Percentiles rank a stretch among this genome's conserved stretches.
Conservation (phyloP, 2,888 invertebrate genomes). For the Scaeva pyrastri region DNA sequence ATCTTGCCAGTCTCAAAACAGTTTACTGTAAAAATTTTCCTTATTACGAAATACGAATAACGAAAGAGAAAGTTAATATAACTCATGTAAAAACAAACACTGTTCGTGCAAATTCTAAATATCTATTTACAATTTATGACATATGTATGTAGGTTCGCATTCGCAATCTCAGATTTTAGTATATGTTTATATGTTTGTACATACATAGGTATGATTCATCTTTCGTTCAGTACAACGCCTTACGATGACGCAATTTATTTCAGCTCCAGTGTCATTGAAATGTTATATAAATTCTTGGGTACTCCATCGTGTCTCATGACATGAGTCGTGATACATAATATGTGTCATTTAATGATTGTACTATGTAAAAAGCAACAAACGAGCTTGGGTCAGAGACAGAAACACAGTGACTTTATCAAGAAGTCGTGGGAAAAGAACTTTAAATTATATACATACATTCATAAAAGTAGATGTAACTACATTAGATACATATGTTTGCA, state of each 20-base stretch:
- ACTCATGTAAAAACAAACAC: too few species aligned
- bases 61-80: too few species aligned
- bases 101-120: too few species aligned
- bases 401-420: neutral
- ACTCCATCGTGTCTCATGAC: neutral
- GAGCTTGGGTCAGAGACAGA: conserved; percentile 4
- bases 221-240: conserved; percentile 7
- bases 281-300: neutral
- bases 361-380: too few species aligned
- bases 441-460: neutral
- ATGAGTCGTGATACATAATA: too few species aligned
- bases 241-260: conserved; percentile 1
- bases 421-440: neutral
- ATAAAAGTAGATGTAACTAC: neutral
- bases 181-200: too few species aligned
- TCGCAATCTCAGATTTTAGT: too few species aligned
- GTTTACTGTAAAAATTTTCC: too few species aligned
- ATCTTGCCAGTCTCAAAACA: too few species aligned
- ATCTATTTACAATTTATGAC: too few species aligned
- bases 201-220: neutral
- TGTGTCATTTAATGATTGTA: conserved; percentile 1
- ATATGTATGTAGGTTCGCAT: too few species aligned
- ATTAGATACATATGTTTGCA: neutral
- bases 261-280: neutral
- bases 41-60: too few species aligned